Conservation (phyloP, 2,888 invertebrate species). For the Smittia sp. region DNA sequence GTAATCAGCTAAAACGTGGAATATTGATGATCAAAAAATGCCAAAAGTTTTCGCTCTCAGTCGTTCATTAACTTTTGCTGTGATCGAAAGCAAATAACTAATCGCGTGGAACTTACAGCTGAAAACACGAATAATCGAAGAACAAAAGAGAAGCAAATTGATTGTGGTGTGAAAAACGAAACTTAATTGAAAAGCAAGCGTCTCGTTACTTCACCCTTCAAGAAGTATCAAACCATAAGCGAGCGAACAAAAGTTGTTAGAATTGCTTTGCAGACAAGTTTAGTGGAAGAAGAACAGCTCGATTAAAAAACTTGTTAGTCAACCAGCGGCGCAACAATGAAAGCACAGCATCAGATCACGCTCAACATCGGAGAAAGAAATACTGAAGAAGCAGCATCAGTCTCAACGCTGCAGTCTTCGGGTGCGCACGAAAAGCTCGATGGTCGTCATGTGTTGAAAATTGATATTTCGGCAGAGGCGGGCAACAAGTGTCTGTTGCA, state of each 20-base stretch:
- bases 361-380: not conserved
- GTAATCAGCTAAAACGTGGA: no score
- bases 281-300: not conserved
- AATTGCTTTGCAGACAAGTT: not conserved
- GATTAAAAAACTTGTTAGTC: not conserved
- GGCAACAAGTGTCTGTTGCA: not conserved
- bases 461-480: no score
- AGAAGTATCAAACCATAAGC: not conserved
- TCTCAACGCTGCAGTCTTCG: not conserved
- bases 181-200: no score
- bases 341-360: not conserved
- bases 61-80: not conserved
- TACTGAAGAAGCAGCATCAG: not conserved
- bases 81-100: not conserved
- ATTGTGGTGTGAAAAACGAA: no score
- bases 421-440: not conserved
- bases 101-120: not conserved
- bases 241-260: not conserved
- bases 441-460: not conserved
- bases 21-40: not conserved
- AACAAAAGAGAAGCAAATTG: no score
- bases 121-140: not conserved
- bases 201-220: not conserved
- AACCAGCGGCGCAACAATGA: not conserved
- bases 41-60: constrained; percentile 2